Evolutionary conservation across 2,797 vertebrate genomes (phyloP).

Genomic region (Peromyscus eremicus): DNA sequence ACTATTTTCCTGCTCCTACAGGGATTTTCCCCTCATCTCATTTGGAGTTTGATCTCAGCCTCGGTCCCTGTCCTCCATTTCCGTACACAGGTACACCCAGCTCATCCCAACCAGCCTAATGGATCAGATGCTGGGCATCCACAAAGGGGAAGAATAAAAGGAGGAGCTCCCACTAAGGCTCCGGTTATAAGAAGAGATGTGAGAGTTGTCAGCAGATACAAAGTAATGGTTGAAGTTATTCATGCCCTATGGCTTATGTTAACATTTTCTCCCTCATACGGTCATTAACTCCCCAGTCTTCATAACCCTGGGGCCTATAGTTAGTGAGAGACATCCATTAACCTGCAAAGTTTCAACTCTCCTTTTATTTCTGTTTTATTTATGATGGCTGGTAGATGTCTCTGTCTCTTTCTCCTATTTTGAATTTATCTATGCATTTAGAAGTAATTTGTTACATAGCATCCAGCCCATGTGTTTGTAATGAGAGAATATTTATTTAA

Average conservation of each 20-base stretch:
- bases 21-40: background rate
- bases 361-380: conserved; percentile 5
- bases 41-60: background rate
- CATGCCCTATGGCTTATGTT: background rate
- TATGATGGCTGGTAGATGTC: background rate
- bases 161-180: background rate
- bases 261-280: background rate
- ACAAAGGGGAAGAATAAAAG: background rate
- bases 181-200: background rate
- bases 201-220: background rate
- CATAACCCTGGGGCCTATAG: background rate
- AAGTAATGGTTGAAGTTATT: background rate
- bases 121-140: background rate
- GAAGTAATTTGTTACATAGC: background rate
- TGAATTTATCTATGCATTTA: background rate
- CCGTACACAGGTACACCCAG: background rate
- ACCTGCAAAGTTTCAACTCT: background rate
- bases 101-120: background rate
- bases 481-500: conserved; percentile 55
- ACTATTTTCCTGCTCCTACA: background rate
- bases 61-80: background rate
- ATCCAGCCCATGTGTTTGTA: background rate
- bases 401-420: background rate
- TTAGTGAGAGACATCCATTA: background rate
- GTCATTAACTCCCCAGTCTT: background rate